Percentiles rank a stretch among this genome's conserved stretches.
These are phyloP conservation scores for Lasioglossum marginatum DNA, from an alignment of 2,888 invertebrate species.

Conservation along the genomic window DNA sequence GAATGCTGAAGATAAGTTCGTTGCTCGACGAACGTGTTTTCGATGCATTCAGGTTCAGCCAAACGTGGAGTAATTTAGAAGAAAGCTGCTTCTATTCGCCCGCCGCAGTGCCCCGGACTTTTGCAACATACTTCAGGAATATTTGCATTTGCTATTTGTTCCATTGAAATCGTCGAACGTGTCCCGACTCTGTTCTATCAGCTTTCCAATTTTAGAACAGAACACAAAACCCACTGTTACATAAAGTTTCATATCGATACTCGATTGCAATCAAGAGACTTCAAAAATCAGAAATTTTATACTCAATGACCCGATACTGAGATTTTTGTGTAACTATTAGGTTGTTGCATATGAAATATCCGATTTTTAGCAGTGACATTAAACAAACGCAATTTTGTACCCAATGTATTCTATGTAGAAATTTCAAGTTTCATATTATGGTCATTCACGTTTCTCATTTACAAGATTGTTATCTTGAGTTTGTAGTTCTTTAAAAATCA, in stretches of 20 bases:
- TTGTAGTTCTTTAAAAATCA: no score
- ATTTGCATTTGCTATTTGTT: conserved; percentile 8
- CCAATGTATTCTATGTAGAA: no score
- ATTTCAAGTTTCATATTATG: no score
- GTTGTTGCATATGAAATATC: no score
- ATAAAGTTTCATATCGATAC: not conserved
- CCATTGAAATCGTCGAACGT: conserved; percentile 11
- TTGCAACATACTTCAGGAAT: conserved; percentile 13
- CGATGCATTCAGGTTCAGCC: conserved; percentile 9
- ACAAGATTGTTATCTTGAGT: no score
- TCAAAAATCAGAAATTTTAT: no score
- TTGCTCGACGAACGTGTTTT: conserved; percentile 20
- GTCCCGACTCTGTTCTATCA: not conserved
- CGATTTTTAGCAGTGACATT: no score
- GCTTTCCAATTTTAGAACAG: not conserved
- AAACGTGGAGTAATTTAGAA: conserved; percentile 17
- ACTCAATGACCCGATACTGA: no score
- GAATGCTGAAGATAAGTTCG: conserved; percentile 7
- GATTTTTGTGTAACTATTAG: no score
- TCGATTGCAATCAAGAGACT: not conserved
- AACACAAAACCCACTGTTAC: not conserved
- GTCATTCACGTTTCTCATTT: no score
- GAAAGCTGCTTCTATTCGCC: conserved; percentile 7
- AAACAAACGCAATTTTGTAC: no score
- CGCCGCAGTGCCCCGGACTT: not conserved